Evolutionary conservation across 2,113 vertebrate species (phyloP).

Genomic region (Cromileptes altivelis): DNA sequence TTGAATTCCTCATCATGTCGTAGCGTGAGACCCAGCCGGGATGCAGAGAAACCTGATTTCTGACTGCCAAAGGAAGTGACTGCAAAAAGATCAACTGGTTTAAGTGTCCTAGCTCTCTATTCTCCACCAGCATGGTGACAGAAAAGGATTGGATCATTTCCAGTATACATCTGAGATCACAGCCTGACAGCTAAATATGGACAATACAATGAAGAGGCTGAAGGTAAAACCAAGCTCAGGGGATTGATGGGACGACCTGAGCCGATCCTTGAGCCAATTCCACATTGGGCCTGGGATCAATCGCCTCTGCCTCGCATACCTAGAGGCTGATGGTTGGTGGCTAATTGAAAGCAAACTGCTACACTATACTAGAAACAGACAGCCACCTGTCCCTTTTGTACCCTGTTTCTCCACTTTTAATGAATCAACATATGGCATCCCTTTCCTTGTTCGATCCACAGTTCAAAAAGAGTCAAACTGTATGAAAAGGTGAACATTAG

Average conservation of each 20-base stretch:
- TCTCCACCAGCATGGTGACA: no score
- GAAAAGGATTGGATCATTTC: not conserved
- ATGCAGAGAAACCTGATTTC: not conserved
- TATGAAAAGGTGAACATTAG: not conserved
- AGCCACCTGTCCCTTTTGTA: not conserved
- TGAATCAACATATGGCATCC: not conserved
- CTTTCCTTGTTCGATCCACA: not conserved
- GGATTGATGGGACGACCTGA: not conserved
- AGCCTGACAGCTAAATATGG: not conserved
- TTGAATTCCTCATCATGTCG: not conserved
- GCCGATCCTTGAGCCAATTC: not conserved
- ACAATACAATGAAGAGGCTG: not conserved
- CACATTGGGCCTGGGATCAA: constrained; percentile 2
- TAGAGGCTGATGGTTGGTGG: not conserved
- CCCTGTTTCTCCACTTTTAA: not conserved
- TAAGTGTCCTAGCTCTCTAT: not conserved
- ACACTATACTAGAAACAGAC: not conserved
- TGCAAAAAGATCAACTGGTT: not conserved
- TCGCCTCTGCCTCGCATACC: not conserved
- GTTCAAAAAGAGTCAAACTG: not conserved
- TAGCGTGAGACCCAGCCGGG: not conserved
- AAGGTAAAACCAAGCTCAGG: not conserved
- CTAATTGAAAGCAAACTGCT: constrained; percentile 19
- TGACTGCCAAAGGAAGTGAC: not conserved
- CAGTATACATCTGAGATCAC: not conserved